Evolutionary conservation across 2,113 vertebrate species (phyloP).

Genomic region (Pagrus major): DNA sequence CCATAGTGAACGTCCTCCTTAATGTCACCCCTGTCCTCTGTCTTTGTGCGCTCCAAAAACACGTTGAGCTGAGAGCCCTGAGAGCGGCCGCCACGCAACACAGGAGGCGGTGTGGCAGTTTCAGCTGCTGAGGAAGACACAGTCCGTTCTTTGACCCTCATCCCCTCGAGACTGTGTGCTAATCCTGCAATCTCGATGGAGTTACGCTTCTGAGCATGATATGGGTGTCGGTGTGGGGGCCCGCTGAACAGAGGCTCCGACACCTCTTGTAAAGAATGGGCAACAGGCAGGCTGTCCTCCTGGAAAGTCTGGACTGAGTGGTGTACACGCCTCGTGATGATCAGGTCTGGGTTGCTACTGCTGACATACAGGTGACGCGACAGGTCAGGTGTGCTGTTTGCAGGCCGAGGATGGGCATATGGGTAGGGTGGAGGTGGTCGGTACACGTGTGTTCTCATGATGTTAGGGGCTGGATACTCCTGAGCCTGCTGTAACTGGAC

Average conservation of each 20-base stretch:
- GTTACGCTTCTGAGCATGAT: conserved; percentile 91
- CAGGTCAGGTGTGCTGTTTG: conserved; percentile 97
- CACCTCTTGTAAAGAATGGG: conserved; percentile 97
- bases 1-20: conserved; percentile 86
- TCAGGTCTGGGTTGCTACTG: conserved; percentile 96
- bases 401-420: conserved; percentile 89
- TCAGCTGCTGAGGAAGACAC: conserved; percentile 89
- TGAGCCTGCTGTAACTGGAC: conserved; percentile 96
- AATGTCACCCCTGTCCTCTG: conserved; percentile 77
- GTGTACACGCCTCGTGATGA: conserved; percentile 95
- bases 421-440: conserved; percentile 95
- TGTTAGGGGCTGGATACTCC: conserved; percentile 94
- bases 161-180: conserved; percentile 89
- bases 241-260: conserved; percentile 91
- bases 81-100: conserved; percentile 46
- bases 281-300: conserved; percentile 96
- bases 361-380: conserved; percentile 94
- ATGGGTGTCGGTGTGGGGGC: conserved; percentile 81
- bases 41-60: conserved; percentile 85
- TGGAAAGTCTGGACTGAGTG: conserved; percentile 99
- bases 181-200: conserved; percentile 95
- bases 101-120: conserved; percentile 75
- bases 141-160: conserved; percentile 92
- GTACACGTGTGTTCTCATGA: conserved; percentile 96
- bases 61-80: conserved; percentile 87